Conservation (phyloP, 2,113 vertebrate species). For the Tyto alba region DNA sequence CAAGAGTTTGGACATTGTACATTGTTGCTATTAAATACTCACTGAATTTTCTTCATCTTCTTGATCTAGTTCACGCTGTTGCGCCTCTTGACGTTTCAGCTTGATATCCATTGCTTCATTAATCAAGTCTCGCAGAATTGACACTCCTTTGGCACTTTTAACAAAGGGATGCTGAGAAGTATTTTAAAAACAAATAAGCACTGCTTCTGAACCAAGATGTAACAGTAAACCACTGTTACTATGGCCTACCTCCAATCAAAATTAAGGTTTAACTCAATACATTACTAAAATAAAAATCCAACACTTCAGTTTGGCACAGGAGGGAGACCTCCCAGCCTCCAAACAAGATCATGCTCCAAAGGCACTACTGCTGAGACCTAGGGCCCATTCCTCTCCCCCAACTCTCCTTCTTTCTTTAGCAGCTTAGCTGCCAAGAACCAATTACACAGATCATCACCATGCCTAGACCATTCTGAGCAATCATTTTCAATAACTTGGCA, state of each 20-base stretch:
- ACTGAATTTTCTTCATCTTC: conserved; percentile 92
- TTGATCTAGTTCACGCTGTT: conserved; percentile 84
- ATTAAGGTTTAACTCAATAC: not conserved
- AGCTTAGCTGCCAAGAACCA: not conserved
- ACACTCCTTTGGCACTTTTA: conserved; percentile 84
- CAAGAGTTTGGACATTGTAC: not conserved
- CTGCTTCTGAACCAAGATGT: not conserved
- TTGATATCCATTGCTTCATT: conserved; percentile 93
- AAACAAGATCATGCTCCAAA: not conserved
- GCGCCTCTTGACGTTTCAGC: conserved; percentile 83
- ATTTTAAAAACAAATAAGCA: not conserved
- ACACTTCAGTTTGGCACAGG: not conserved
- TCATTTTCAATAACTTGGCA: not conserved
- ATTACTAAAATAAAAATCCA: not conserved
- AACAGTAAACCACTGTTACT: not conserved
- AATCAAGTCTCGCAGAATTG: conserved; percentile 83
- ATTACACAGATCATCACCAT: not conserved
- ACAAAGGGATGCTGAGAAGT: conserved; percentile 84
- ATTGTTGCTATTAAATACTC: conserved; percentile 30
- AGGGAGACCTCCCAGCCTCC: not conserved
- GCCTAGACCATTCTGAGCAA: not conserved
- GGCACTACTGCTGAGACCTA: not conserved
- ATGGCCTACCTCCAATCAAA: not conserved
- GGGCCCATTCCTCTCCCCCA: not conserved
- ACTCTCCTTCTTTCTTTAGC: not conserved